Conservation (phyloP, 2,797 vertebrate species). For the Kryptopterus vitreolus region DNA sequence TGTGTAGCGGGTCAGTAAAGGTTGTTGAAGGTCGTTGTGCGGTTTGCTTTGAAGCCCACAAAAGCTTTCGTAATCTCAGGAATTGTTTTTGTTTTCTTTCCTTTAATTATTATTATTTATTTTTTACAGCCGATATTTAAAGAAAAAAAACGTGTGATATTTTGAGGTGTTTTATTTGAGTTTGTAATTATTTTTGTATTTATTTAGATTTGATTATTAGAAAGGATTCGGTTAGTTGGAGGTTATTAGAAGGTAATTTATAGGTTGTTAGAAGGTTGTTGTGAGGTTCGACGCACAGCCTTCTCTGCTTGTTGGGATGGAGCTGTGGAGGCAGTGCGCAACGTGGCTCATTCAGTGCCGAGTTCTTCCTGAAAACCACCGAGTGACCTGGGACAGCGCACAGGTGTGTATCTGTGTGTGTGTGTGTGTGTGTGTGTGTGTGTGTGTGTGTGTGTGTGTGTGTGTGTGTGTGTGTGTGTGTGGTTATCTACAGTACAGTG, state of each 20-base stretch:
- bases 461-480: not conserved
- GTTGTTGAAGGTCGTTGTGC: not conserved
- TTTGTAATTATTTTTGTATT: not conserved
- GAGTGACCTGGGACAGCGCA: constrained; percentile 83
- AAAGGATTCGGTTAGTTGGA: not conserved
- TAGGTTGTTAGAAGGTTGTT: not conserved
- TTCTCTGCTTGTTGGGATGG: constrained; percentile 70
- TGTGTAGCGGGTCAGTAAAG: not conserved
- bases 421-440: not conserved
- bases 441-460: not conserved
- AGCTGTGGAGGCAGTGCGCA: constrained; percentile 89
- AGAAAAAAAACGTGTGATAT: not conserved
- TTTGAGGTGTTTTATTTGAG: not conserved
- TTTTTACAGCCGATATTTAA: too few relatives aligned
- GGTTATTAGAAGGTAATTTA: not conserved
- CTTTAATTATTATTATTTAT: too few relatives aligned
- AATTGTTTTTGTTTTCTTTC: too few relatives aligned
- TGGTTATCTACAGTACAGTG: not conserved
- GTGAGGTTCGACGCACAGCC: not conserved
- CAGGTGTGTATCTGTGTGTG: constrained; percentile 74
- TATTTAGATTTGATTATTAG: not conserved
- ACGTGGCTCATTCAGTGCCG: constrained; percentile 89
- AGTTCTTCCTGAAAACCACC: constrained; percentile 88
- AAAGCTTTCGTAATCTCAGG: too few relatives aligned
- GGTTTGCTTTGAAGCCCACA: not conserved